Percentiles rank a stretch among this genome's conserved stretches.
These are phyloP conservation scores for Drosophila lutescens DNA, from an alignment of 2,888 invertebrate genomes.

Conservation along the genomic window DNA sequence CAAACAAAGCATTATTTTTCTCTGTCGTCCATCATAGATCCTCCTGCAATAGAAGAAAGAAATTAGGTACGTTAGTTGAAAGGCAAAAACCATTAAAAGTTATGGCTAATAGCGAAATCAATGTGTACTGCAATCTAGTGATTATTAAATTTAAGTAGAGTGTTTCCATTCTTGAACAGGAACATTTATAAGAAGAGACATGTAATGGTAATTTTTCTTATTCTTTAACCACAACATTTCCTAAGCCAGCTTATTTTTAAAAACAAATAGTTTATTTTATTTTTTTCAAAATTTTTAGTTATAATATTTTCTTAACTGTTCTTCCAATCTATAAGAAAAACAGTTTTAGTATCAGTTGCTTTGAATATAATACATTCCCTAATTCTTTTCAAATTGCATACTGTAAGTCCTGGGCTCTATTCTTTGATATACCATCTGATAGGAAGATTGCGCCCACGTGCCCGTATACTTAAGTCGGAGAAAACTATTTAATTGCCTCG, in stretches of 20 bases:
- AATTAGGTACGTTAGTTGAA: constrained; percentile 1
- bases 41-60: constrained; percentile 75
- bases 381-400: not conserved
- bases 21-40: constrained; percentile 83
- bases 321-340: not conserved
- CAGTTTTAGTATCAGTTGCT: not conserved
- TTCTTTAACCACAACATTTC: too few relatives aligned
- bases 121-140: too few relatives aligned
- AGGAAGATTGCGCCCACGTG: constrained; percentile 12
- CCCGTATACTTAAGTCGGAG: constrained; percentile 11
- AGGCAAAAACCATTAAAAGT: not conserved
- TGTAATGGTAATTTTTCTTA: too few relatives aligned
- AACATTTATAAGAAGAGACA: too few relatives aligned
- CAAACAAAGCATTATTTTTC: constrained; percentile 83
- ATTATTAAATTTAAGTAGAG: too few relatives aligned
- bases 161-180: too few relatives aligned
- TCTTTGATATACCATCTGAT: not conserved
- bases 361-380: not conserved
- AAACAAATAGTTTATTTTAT: too few relatives aligned
- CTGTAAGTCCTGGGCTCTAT: not conserved
- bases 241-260: too few relatives aligned
- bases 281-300: too few relatives aligned
- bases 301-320: too few relatives aligned
- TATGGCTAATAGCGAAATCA: not conserved
- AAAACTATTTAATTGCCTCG: constrained; percentile 31